Base-by-base conservation (phyloP, 2,797 vertebrate species). In the Mormyrops attenuatus region DNA sequence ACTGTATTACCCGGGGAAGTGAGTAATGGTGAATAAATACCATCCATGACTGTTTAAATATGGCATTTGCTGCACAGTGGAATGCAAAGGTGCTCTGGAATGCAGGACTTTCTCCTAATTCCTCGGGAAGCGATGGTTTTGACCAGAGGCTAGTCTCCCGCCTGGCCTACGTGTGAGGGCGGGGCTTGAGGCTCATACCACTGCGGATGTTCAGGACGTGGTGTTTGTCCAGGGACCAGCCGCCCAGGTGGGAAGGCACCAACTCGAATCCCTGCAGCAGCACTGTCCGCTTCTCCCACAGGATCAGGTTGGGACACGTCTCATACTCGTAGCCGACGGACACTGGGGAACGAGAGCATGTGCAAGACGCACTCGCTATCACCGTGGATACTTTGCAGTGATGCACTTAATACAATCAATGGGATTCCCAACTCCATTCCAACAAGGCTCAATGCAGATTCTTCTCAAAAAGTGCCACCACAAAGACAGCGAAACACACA, bases 321-420 rank as follows among this genome's bases (percentile, higher is more conserved):
- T 98, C 97, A 87, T 97, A 98, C 90, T 98, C 97, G 89, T 96
- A 98, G 3, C 97, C 97, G 2, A 98, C 97, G 77, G 97, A 98
- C 89, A 98, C 97, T 97, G 93, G 87, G 91, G 30, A 88, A 15
- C 88, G 20, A 89, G 15, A 89, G 77, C 66, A 30, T 1, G 50
- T 17, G 34, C 15, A 9, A 7, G 5, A 41, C 15, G 17, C 85
- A 41, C 53, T 30, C 41, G 8, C 20, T 3, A 8, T 82, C 20
- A 47, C 77, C 3, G 41, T 47, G 41, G 77, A 44, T n/a, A 47
- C 41, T 8, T 11, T 2, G 50, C 82, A 52, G 41, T 20, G 20
- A 47, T 47, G 41, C 41, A 9, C 4, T 47, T 82, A 47, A 82
- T 47, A 41, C 77, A 82, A 47, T 47, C 38, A 22, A n/a, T 44